A percentile compares a stretch with the other conserved stretches of the same genome.
Evolutionary conservation across 2,113 vertebrate genomes (phyloP).

Genomic region (Ammospiza nelsoni): DNA sequence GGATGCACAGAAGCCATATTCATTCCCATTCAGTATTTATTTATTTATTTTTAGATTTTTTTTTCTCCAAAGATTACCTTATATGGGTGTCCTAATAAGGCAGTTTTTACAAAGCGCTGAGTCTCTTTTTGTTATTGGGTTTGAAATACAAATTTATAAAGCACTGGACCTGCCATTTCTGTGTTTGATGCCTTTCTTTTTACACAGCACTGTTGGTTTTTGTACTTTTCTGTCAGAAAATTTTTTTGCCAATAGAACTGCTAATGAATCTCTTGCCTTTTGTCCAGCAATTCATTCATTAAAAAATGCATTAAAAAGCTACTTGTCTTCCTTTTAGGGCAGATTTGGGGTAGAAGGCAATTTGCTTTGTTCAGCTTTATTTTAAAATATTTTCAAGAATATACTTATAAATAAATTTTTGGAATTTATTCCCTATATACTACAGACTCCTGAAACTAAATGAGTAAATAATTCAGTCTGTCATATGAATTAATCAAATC

Average conservation of each 20-base stretch:
- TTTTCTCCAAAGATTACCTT: neutral
- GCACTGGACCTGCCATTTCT: neutral
- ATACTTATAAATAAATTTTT: neutral
- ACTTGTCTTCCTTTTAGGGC: neutral
- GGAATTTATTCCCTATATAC: neutral
- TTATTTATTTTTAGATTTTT: neutral
- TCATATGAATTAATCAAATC: neutral
- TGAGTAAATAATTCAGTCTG: neutral
- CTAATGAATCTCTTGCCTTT: neutral
- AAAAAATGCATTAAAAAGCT: neutral
- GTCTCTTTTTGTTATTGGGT: neutral
- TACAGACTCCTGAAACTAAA: neutral
- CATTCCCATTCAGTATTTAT: neutral
- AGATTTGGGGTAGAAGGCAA: neutral
- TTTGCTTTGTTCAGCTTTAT: neutral
- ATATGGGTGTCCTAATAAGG: neutral
- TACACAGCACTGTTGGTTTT: neutral
- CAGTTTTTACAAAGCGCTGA: neutral
- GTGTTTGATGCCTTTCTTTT: neutral
- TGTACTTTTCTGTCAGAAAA: neutral
- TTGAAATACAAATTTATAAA: neutral
- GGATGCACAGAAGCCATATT: neutral
- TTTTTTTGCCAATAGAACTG: neutral
- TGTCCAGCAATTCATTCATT: neutral
- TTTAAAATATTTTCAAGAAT: neutral